A percentile compares a stretch with the other conserved stretches of the same genome.
Conservation (phyloP, 2,113 vertebrate genomes). For the Crypturellus undulatus region DNA sequence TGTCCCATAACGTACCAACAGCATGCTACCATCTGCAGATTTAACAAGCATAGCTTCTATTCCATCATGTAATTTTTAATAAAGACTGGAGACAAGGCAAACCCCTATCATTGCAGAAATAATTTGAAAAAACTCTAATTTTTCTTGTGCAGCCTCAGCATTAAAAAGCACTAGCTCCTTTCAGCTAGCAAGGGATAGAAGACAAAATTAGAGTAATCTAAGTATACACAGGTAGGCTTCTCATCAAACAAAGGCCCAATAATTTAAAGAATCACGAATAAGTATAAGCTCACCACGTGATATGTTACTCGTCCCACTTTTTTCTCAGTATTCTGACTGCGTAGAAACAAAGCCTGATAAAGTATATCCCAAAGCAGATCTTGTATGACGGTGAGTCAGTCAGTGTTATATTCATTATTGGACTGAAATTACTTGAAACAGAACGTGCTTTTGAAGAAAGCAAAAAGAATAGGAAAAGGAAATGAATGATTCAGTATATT, state of each 20-base stretch:
- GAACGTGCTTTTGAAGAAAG: slow-evolving; percentile 66
- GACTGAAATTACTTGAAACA: slow-evolving; percentile 70
- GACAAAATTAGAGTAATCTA: not conserved
- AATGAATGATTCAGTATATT: slow-evolving; percentile 76
- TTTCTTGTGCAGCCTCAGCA: not conserved
- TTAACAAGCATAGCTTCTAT: not conserved
- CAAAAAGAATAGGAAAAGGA: slow-evolving; percentile 67
- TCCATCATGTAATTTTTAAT: not conserved
- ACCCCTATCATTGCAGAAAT: not conserved
- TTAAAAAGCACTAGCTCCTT: not conserved
- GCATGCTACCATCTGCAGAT: not conserved
- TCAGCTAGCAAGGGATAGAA: not conserved
- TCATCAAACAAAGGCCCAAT: not conserved
- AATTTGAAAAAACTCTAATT: not conserved
- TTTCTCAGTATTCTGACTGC: not conserved
- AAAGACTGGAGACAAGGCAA: not conserved
- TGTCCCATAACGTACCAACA: not conserved
- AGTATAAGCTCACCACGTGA: not conserved
- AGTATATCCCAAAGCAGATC: slow-evolving; percentile 67
- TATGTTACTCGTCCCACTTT: not conserved
- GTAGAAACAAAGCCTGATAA: slow-evolving; percentile 41
- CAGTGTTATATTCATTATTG: slow-evolving; percentile 72
- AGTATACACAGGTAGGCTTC: not conserved
- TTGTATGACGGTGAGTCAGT: slow-evolving; percentile 42
- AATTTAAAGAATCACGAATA: not conserved